Conservation (phyloP, 2,797 vertebrate genomes). For the Microctenopoma stevenorrisi region DNA sequence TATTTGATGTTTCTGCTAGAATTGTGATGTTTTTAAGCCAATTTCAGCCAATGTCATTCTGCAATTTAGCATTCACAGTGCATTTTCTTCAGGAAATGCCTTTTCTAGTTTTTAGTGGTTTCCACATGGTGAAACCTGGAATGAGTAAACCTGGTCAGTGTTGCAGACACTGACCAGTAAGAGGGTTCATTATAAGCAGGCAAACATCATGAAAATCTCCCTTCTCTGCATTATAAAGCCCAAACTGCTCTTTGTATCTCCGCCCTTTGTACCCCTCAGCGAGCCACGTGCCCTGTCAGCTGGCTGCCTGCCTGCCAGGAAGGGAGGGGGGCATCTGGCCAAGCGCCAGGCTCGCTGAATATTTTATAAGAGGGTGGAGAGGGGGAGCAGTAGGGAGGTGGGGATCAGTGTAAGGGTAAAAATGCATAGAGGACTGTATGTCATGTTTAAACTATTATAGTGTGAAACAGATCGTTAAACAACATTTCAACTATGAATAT, state of each 20-base stretch:
- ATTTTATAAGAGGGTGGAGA: conserved; percentile 57
- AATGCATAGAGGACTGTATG: not conserved
- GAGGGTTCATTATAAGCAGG: conserved; percentile 8
- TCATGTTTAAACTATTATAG: not conserved
- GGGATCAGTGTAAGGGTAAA: not conserved
- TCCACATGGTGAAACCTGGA: not conserved
- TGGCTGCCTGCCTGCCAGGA: conserved; percentile 51
- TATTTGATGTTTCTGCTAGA: too few relatives aligned
- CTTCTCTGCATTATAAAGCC: conserved; percentile 51
- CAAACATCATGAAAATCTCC: conserved; percentile 10
- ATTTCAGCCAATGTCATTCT: too few relatives aligned
- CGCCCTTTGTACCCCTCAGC: conserved; percentile 33
- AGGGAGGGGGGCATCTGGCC: conserved; percentile 26
- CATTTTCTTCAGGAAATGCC: too few relatives aligned
- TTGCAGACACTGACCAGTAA: not conserved
- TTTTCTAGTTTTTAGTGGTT: too few relatives aligned
- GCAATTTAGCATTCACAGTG: too few relatives aligned
- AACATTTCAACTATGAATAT: too few relatives aligned
- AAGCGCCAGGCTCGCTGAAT: conserved; percentile 52
- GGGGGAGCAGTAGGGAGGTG: conserved; percentile 1
- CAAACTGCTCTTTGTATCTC: conserved; percentile 21
- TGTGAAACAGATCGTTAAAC: not conserved
- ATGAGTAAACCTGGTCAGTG: not conserved
- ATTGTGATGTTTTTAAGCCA: too few relatives aligned
- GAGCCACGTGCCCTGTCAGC: conserved; percentile 56